Evolutionary conservation across 2,113 vertebrate genomes (phyloP), one percentile per base, ranked within the genome.

Genomic region (Alosa alosa): DNA sequence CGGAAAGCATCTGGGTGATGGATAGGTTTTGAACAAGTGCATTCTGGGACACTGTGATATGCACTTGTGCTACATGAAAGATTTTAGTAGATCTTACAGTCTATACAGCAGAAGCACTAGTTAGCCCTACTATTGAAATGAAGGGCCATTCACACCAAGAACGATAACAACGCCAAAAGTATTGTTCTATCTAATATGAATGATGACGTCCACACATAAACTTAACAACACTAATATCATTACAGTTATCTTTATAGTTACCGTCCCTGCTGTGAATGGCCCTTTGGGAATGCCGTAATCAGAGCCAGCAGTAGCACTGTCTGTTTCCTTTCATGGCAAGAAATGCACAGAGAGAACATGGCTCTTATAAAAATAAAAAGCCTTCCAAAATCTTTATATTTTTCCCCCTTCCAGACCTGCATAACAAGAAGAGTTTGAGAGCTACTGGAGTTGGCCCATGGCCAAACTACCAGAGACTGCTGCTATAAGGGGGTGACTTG

Each of bases 331-430:
- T 64, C 25, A 9, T 31, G 10, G 8, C n/a, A 72, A 15, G 31
- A 13, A 9, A 72, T 0, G 10, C 4, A 13, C 17, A 6, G 55
- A 78, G 31, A 25, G 64, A 8, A 68, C 15, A 13, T 78, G 31
- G 31, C 72, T 78, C 72, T 78, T 78, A 17, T 4, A 78, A 39
- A 78, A 78, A 78, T 17, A 72, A 72, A 72, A 72, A 72, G 64
- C 64, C 13, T 31, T 72, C 9, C 8, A 72, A 72, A 31, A 72
- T 13, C n/a, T 36, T 36, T 72, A 22, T 13, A 10, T 13, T 52
- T 52, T 17, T 6, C 57, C 10, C 39, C 3, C 15, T 75, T 36
- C 10, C 68, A 31, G 25, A 39, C 72, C 13, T 78, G 31, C 25
- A 17, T 6, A 4, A 5, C 72, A 78, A 39, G 31, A 78, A 39